Evolutionary conservation across 2,888 invertebrate species (phyloP).

Genomic region (Sclerodermus sp.): DNA sequence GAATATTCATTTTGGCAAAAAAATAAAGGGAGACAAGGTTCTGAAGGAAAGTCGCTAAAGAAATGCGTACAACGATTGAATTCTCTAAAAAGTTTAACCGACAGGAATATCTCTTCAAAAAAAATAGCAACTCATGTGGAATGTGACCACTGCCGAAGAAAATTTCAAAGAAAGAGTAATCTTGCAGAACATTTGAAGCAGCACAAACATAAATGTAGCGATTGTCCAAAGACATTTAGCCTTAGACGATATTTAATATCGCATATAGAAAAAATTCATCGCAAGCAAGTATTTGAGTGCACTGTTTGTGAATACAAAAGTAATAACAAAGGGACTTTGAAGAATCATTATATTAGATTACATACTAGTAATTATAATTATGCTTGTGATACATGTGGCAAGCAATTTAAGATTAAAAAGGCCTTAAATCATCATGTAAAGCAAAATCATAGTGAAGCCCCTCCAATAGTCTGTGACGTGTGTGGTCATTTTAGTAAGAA

Average conservation of each 20-base stretch:
- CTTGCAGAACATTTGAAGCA: conserved; percentile 29
- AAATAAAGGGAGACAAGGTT: conserved; percentile 10
- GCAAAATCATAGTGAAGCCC: conserved; percentile 32
- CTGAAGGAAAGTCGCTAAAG: conserved; percentile 7
- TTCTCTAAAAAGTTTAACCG: background rate
- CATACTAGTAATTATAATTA: conserved; percentile 37
- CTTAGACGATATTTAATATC: conserved; percentile 21
- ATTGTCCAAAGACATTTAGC: conserved; percentile 27
- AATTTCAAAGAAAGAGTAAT: conserved; percentile 30
- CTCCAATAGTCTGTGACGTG: conserved; percentile 41
- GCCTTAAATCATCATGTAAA: conserved; percentile 39
- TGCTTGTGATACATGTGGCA: conserved; percentile 36
- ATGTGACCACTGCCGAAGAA: conserved; percentile 35
- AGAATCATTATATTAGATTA: conserved; percentile 36
- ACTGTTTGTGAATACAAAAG: conserved; percentile 39
- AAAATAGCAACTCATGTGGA: conserved; percentile 23
- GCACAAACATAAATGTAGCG: conserved; percentile 23
- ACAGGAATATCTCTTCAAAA: no score
- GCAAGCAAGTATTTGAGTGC: conserved; percentile 28
- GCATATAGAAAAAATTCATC: conserved; percentile 28
- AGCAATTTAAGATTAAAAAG: conserved; percentile 39
- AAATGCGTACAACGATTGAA: conserved; percentile 1
- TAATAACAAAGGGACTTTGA: conserved; percentile 37
- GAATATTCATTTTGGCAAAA: no score
- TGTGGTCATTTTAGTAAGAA: conserved; percentile 41